Evolutionary conservation across 2,797 vertebrate species (phyloP), one percentile per base, ranked within the genome.

Genomic region (Cryptoprocta ferox): DNA sequence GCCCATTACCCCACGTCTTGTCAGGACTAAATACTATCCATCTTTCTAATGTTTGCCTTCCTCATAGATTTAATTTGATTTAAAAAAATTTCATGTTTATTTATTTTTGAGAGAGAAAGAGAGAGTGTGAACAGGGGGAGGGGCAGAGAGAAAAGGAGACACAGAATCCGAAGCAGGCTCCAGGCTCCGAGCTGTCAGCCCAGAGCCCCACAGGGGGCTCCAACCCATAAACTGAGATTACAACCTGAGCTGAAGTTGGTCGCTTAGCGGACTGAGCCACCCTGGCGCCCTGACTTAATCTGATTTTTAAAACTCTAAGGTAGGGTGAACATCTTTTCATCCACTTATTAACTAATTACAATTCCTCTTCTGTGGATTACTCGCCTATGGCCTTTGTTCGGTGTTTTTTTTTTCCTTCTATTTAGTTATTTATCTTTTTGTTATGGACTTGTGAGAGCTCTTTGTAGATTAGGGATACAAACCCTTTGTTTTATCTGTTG

Each of bases 391-490:
- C 19, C 30, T 93, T 76, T 61, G 24, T 78, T 79, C 18, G 32
- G n/a, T n/a, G n/a, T 59, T 82, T 76, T 88, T 71, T 59, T 11
- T 37, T 30, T n/a, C 87, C 93, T 91, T 70, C 18, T 42, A 9
- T 48, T 48, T 12, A 12, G 9, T 79, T 94, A n/a, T 93, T 92
- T 91, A 78, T 82, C 45, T 56, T 92, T 86, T 87, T 24, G 63
- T 82, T 81, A 26, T 48, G 76, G 63, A 86, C n/a, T 93, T 95
- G 14, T 92, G 73, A 95, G 96, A 93, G 82, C 78, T 91, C 97
- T 91, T 97, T 91, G 88, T 96, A 80, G 83, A 19, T 75, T 35
- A 79, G 48, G 42, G n/a, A 94, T 75, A 96, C 78, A 97, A 89
- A 90, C 56, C 56, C 73, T 82, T 94, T 92, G 95, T 94, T 85